These are phyloP conservation scores for Halictus ligatus DNA, from an alignment of 2,888 invertebrate genomes.

Conservation along the genomic window DNA sequence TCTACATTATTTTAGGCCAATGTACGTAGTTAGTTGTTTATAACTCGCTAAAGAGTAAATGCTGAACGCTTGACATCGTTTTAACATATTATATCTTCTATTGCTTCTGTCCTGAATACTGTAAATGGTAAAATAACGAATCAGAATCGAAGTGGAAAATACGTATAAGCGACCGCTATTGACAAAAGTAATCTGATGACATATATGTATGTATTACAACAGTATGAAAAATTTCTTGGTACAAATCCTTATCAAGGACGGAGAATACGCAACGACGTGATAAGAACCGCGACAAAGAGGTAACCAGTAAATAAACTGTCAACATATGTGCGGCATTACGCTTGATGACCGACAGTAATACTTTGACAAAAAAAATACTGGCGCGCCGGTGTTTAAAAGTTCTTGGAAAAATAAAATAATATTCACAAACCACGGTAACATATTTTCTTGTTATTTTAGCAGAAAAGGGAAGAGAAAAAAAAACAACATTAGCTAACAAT, in stretches of 20 bases:
- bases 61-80: constrained; percentile 12
- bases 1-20: constrained; percentile 49
- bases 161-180: constrained; percentile 53
- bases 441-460: constrained; percentile 66
- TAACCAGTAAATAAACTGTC: constrained; percentile 54
- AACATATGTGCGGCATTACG: constrained; percentile 46
- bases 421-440: constrained; percentile 58
- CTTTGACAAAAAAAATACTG: constrained; percentile 65
- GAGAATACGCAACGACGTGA: constrained; percentile 60
- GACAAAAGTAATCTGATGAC: constrained; percentile 39
- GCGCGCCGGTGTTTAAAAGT: constrained; percentile 49
- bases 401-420: constrained; percentile 62
- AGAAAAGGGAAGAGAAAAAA: constrained; percentile 30
- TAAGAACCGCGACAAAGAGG: constrained; percentile 58
- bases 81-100: constrained; percentile 40
- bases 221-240: constrained; percentile 46
- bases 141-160: constrained; percentile 33
- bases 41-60: constrained; percentile 39
- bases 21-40: constrained; percentile 34
- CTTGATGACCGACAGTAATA: constrained; percentile 64
- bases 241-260: constrained; percentile 70
- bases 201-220: constrained; percentile 19
- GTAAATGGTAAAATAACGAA: constrained; percentile 37
- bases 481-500: constrained; percentile 55
- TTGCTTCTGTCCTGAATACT: constrained; percentile 25